Evolutionary conservation across 2,113 vertebrate genomes (phyloP), one percentile per base, ranked within the genome.

Genomic region (Nothobranchius kuhntae): DNA sequence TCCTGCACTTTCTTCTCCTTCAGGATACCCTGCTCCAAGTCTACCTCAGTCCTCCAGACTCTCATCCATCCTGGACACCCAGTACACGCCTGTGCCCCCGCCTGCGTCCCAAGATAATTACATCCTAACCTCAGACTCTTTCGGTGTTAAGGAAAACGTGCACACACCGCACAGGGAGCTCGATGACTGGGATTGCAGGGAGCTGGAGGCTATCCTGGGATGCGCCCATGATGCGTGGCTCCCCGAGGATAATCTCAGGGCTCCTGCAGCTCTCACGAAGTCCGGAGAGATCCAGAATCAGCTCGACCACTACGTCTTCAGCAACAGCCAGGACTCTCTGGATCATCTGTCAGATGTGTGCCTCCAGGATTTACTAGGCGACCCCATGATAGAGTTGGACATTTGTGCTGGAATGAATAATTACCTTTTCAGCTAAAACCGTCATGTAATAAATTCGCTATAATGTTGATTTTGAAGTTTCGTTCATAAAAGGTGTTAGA

Each of bases 391-490:
- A 3, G 77, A 89, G 45, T 13, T 89, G 35, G 74, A 87, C 2
- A 71, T 87, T 61, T 89, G 89, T 30, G 61, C 73, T 0, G 75
- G 68, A 11, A 82, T 89, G 81, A 89, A 88, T 24, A 86, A 90
- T 71, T 89, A 82, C 75, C 46, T 89, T 6, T 55, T 90, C 35
- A 15, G 55, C 1, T 88, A 46, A 83, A 0, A 24, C 30, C 1
- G 30, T 30, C 3, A 30, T 3, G 1, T 30, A 35, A 36, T 3
- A 3, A 17, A 21, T 7, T 6, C 7, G 38, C 38, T 40, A 9
- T 7, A 7, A 40, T 40, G 38, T 40, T 40, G 30, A 30, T 30
- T 4, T 30, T 30, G 30, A 30, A 30, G 30, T 30, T 30, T 30
- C 1, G 1, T 30, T 30, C 4, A 30, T 3, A 30, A 30, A 30